A percentile compares a stretch with the other conserved stretches of the same genome.
Evolutionary conservation across 2,797 vertebrate genomes (phyloP).

Genomic region (Tolypeutes matacus): DNA sequence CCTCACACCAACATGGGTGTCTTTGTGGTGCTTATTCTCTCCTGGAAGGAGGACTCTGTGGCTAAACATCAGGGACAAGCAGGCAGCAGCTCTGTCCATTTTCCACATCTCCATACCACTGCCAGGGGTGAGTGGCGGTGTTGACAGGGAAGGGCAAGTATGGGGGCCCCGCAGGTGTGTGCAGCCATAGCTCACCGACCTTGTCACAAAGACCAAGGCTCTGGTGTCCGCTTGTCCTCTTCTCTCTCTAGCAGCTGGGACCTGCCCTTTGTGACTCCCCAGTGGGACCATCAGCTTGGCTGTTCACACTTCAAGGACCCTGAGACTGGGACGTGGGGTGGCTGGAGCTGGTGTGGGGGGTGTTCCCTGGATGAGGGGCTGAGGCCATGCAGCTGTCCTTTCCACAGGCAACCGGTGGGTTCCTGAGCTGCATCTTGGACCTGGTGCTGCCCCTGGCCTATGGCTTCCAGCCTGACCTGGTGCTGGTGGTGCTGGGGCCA

Average conservation of each 20-base stretch:
- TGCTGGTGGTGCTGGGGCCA: constrained; percentile 85
- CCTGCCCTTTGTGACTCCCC: background rate
- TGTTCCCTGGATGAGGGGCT: background rate
- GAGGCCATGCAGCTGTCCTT: background rate
- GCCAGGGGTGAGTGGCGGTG: constrained; percentile 71
- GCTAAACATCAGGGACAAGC: constrained; percentile 64
- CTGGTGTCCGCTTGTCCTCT: background rate
- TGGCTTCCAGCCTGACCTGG: constrained; percentile 87
- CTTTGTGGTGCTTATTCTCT: background rate
- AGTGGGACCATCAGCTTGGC: background rate
- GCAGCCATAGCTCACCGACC: background rate
- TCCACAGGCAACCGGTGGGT: constrained; percentile 85
- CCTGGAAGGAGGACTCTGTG: constrained; percentile 75
- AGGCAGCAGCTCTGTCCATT: constrained; percentile 41
- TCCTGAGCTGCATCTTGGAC: constrained; percentile 86
- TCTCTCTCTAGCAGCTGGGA: no score
- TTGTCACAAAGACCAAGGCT: background rate
- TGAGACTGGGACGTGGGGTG: background rate
- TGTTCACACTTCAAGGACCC: background rate
- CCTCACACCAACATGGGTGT: background rate
- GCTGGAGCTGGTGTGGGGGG: background rate
- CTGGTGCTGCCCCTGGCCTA: constrained; percentile 90
- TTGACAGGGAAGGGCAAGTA: background rate
- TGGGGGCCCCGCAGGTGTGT: background rate
- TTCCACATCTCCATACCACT: constrained; percentile 57